Evolutionary conservation across 2,888 invertebrate genomes (phyloP), one percentile per base, ranked within the genome.

Genomic region (Phengaris arion): DNA sequence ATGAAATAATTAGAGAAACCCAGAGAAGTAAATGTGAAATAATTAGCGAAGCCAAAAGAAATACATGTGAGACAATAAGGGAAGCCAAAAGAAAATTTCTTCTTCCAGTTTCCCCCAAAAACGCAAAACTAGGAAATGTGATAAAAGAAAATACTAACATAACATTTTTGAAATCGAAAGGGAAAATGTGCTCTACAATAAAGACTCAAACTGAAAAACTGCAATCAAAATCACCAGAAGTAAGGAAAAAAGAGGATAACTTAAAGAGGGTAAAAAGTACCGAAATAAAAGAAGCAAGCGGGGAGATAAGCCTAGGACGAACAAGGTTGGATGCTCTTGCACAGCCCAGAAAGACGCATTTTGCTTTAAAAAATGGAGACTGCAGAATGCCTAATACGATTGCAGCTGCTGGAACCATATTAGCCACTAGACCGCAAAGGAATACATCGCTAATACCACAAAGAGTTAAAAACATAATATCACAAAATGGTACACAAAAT

Each of bases 291-390:
- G 5, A 92, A 89, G 81, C 92, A 93, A 84, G 87, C 91, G 0
- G 86, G 89, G 77, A 93, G 93, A 0, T 92, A 93, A 82, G 93
- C 92, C n/a, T 93, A 6, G 85, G 89, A 8, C 93, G 93, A 0
- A 70, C 91, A 46, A 86, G 93, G 77, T 80, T 93, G 55, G 84
- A 91, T 74, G 83, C 86, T 45, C 83, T 93, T 75, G 92, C 93
- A 13, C 92, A 93, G 78, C 93, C 93, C 12, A 91, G 89, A 80
- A 88, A 84, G 75, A 77, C 84, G 0, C 89, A 92, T 78, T 86
- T 88, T 7, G 87, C 88, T 80, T 88, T 90, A 52, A 89, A 87
- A 68, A 86, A 84, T 76, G 89, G 89, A 78, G 88, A 89, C 75
- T 85, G 83, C 70, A 86, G 86, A 76, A 84, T 80, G 73, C 88